Conservation (phyloP, 2,888 invertebrate genomes). For the Stegana nigrithorax region DNA sequence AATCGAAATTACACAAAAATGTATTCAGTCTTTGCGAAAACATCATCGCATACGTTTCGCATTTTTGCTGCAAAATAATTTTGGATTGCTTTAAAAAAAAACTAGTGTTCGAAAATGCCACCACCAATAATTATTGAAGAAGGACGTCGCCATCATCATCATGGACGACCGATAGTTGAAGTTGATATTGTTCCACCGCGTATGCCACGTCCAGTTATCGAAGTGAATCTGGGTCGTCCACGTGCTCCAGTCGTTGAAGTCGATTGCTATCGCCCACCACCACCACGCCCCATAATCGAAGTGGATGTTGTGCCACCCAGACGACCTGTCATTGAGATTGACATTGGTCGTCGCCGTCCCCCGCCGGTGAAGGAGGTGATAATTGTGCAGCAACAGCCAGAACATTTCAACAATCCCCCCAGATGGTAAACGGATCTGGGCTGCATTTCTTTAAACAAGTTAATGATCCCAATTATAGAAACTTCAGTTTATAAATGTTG, state of each 20-base stretch:
- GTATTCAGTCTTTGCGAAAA: not conserved
- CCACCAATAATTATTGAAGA: slow-evolving; percentile 33
- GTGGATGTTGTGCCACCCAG: slow-evolving; percentile 49
- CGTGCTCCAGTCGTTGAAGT: slow-evolving; percentile 43
- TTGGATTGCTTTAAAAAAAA: not conserved
- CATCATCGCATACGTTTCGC: not conserved
- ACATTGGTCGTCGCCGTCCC: slow-evolving; percentile 47
- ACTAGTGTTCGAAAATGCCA: too few species aligned
- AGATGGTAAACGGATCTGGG: slow-evolving; percentile 44
- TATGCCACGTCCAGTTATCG: slow-evolving; percentile 46
- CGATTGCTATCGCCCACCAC: slow-evolving; percentile 45
- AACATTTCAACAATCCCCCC: slow-evolving; percentile 25
- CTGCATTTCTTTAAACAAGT: not conserved
- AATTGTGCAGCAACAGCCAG: slow-evolving; percentile 40
- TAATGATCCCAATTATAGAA: not conserved
- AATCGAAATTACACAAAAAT: not conserved
- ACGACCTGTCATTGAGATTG: slow-evolving; percentile 46
- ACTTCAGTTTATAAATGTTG: not conserved
- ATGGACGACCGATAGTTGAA: slow-evolving; percentile 55
- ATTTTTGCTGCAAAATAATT: not conserved
- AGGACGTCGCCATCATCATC: slow-evolving; percentile 45
- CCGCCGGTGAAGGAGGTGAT: slow-evolving; percentile 43
- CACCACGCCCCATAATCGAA: slow-evolving; percentile 44
- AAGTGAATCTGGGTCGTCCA: slow-evolving; percentile 45
- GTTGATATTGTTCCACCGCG: slow-evolving; percentile 56